phyloP scores from a whole-genome alignment of 2,113 vertebrate species.

The Takifugu flavidus region DNA sequence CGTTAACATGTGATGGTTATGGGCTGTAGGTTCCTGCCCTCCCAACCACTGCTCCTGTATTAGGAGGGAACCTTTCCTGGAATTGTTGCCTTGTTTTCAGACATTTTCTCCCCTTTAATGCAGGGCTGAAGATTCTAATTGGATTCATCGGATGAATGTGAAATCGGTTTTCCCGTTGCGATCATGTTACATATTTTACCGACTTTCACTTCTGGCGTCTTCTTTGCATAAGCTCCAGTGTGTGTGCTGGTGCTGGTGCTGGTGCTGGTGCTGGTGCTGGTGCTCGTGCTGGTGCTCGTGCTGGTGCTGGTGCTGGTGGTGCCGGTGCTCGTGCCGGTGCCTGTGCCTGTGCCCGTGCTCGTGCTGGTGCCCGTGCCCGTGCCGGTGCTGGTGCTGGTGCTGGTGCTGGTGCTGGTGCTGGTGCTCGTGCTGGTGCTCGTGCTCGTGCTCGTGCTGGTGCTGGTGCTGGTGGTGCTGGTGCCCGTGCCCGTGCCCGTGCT shows the following conservation, averaged over 20 bases:
- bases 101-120: neutral
- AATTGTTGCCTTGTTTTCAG: conserved; percentile 30
- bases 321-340: neutral
- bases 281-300: neutral
- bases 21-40: conserved; percentile 13
- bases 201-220: neutral
- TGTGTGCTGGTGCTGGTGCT: neutral
- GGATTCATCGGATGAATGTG: conserved; percentile 25
- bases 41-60: conserved; percentile 30
- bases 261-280: neutral
- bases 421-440: no score
- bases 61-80: conserved; percentile 18
- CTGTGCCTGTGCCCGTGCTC: neutral
- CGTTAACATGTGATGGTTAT: neutral
- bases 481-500: neutral
- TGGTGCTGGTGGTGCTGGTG: neutral
- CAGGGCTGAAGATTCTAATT: conserved; percentile 7
- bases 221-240: conserved; percentile 6
- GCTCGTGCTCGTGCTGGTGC: no score
- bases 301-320: neutral
- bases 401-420: no score
- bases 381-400: no score
- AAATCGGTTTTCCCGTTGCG: conserved; percentile 19
- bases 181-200: conserved; percentile 25
- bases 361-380: no score